These are phyloP conservation scores for Parotia lawesii DNA, from an alignment of 2,113 vertebrate genomes.

Conservation along the genomic window DNA sequence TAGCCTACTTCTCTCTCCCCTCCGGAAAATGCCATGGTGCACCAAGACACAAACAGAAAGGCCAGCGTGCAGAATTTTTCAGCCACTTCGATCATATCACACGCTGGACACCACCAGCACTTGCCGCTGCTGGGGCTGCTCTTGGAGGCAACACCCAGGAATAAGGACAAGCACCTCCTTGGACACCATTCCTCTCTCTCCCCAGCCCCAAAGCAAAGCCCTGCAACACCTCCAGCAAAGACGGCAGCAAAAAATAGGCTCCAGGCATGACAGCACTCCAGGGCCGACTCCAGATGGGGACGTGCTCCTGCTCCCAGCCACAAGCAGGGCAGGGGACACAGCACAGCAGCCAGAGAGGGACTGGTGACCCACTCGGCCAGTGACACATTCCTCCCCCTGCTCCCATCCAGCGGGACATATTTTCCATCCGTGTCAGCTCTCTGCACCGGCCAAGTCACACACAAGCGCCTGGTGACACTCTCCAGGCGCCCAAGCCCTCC, in stretches of 20 bases:
- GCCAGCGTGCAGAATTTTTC: background rate
- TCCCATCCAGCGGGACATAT: constrained; percentile 12
- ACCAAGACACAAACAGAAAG: background rate
- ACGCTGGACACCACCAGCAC: background rate
- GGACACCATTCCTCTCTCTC: background rate
- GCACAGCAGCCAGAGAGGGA: background rate
- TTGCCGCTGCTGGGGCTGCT: fast-evolving
- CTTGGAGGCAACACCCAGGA: background rate
- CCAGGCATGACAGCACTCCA: fast-evolving
- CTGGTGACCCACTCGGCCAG: background rate
- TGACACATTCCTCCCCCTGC: background rate
- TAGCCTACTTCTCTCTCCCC: background rate
- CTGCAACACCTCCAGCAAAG: background rate
- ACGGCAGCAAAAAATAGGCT: background rate
- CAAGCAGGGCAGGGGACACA: background rate
- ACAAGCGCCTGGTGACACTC: constrained; percentile 18
- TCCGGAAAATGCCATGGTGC: background rate
- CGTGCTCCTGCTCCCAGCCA: background rate
- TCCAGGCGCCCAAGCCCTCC: background rate
- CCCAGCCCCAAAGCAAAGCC: background rate
- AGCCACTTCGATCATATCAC: background rate
- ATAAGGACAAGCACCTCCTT: background rate
- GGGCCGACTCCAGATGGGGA: background rate
- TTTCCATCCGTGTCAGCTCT: constrained; percentile 31
- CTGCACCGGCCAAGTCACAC: background rate